Conservation (phyloP, 2,888 invertebrate species). For the Drosophila mulleri region DNA sequence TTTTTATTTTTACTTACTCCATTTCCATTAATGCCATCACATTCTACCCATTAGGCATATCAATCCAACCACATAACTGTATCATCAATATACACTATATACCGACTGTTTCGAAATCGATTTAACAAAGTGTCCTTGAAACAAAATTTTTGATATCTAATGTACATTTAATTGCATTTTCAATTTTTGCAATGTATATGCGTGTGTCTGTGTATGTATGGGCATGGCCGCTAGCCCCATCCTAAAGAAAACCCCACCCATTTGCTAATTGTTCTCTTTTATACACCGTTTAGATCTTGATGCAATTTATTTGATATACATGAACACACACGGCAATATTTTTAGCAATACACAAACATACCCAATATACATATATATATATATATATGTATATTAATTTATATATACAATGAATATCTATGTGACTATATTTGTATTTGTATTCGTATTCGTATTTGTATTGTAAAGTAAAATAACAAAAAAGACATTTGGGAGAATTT, state of each 20-base stretch:
- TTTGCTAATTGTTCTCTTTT: slow-evolving; percentile 36
- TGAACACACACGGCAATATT: slow-evolving; percentile 16
- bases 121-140: slow-evolving; percentile 62
- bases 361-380: not conserved
- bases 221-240: slow-evolving; percentile 23
- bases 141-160: slow-evolving; percentile 29
- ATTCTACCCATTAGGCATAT: slow-evolving; percentile 18
- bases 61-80: slow-evolving; percentile 4
- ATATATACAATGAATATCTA: slow-evolving; percentile 41
- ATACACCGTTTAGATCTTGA: slow-evolving; percentile 19
- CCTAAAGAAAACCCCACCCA: slow-evolving; percentile 47
- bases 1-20: not conserved
- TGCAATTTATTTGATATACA: slow-evolving; percentile 26
- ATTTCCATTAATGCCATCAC: slow-evolving; percentile 25
- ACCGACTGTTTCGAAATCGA: slow-evolving; percentile 41
- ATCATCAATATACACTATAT: slow-evolving; percentile 17
- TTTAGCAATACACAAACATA: slow-evolving; percentile 29
- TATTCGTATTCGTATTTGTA: slow-evolving; percentile 40
- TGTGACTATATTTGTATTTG: slow-evolving; percentile 32
- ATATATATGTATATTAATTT: slow-evolving; percentile 8
- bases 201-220: slow-evolving; percentile 24
- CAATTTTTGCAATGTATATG: slow-evolving; percentile 9
- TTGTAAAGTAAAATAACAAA: slow-evolving; percentile 17
- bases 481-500: slow-evolving; percentile 35
- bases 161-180: slow-evolving; percentile 27